Evolutionary conservation across 2,113 vertebrate species (phyloP), one percentile per base, ranked within the genome.

Genomic region (Tenrec ecaudatus): DNA sequence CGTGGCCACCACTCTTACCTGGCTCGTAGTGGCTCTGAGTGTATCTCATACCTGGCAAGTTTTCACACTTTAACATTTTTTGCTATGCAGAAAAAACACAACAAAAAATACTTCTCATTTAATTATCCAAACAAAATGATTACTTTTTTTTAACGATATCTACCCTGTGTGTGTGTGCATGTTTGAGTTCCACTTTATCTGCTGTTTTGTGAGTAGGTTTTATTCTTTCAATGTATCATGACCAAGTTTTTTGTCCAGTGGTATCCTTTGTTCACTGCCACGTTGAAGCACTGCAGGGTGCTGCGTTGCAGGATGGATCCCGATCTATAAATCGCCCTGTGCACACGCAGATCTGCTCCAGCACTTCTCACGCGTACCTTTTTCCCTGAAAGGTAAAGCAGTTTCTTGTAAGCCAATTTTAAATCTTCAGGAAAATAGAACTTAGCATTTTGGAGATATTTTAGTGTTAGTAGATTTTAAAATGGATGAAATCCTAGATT

Each of bases 331-430:
- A 17, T 73, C 76, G 40, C 22, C 15, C 6, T 62, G 43, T 86
- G 40, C 60, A 20, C 22, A 40, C 29, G 4, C 47, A 53, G 66
- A 27, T 29, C 4, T 82, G 91, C 77, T 66, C 47, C 27, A 86
- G 3, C 82, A 40, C 86, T 89, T 89, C 77, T 89, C 53, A 89
- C 36, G 4, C 9, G 12, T 53, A 53, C 11, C 5, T 94, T 94
- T 64, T 73, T 64, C 77, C 71, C 69, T 64, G 33, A 77, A 88
- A 93, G 57, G 31, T 88, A 47, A 53, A 87, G 33, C 43, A 71
- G 3, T 88, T 86, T 88, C 23, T 77, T 53, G 12, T 82, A 53
- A 95, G 31, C 62, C 12, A 25, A 84, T 92, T 92, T 38, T 36
- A 40, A 62, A 58, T 73, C 29, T 89, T 89, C 16, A n/a, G 29